Evolutionary conservation across 2,888 invertebrate species (phyloP).

Genomic region (Drosophila rubida): DNA sequence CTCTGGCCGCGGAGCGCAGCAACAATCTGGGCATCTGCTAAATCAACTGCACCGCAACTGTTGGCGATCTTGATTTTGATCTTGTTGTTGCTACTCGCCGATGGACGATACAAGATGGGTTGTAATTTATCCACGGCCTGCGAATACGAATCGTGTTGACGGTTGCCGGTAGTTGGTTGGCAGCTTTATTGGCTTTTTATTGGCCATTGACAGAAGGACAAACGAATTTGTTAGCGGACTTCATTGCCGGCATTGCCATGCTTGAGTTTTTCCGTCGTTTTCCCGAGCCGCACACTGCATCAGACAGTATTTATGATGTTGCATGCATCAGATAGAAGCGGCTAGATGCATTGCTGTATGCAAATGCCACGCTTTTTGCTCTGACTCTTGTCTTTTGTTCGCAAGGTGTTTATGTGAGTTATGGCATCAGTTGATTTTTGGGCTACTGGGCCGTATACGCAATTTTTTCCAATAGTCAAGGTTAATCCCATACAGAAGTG

Average conservation of each 20-base stretch:
- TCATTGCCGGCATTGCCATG: conserved; percentile 34
- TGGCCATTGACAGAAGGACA: conserved; percentile 84
- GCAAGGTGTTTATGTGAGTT: conserved; percentile 75
- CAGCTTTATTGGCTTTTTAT: conserved; percentile 82
- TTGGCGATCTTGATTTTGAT: conserved; percentile 63
- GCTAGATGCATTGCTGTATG: conserved; percentile 53
- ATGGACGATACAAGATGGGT: conserved; percentile 11
- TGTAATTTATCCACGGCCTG: conserved; percentile 68
- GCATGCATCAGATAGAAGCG: conserved; percentile 38
- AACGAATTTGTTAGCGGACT: conserved; percentile 72
- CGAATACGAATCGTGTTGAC: conserved; percentile 68
- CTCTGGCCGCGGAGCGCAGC: neutral
- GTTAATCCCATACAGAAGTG: conserved; percentile 26
- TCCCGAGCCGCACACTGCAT: conserved; percentile 39
- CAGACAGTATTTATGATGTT: conserved; percentile 67
- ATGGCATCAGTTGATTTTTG: conserved; percentile 52
- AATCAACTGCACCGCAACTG: conserved; percentile 21
- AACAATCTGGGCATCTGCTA: conserved; percentile 34
- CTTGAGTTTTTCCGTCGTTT: conserved; percentile 47
- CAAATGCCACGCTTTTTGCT: conserved; percentile 55
- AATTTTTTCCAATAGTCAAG: conserved; percentile 68
- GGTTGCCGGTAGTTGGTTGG: conserved; percentile 54
- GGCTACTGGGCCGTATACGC: conserved; percentile 58
- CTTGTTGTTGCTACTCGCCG: conserved; percentile 34
- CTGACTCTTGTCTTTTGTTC: conserved; percentile 44